These are phyloP conservation scores for Ophonus ardosiacus DNA, from an alignment of 2,888 invertebrate species.

Conservation along the genomic window DNA sequence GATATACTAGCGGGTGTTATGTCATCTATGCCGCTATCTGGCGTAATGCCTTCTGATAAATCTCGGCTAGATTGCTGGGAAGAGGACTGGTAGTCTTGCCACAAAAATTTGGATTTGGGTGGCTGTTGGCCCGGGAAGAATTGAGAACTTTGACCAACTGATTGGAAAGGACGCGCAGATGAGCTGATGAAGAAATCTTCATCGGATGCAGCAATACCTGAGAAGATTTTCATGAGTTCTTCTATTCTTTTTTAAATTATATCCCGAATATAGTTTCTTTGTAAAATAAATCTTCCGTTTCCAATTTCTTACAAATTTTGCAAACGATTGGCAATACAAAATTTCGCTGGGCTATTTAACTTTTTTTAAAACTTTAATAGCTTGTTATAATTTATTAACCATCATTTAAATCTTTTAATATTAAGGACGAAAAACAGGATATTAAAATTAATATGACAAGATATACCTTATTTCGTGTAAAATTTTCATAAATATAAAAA, in stretches of 20 bases:
- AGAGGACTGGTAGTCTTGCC: constrained; percentile 63
- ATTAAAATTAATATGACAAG: no score
- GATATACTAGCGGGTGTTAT: constrained; percentile 76
- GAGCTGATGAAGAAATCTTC: constrained; percentile 87
- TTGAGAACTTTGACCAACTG: constrained; percentile 79
- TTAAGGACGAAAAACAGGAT: no score
- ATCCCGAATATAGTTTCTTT: not conserved
- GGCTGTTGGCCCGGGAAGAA: constrained; percentile 83
- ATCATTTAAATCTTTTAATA: no score
- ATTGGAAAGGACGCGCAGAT: constrained; percentile 85
- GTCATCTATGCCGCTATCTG: constrained; percentile 82
- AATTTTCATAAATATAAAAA: no score
- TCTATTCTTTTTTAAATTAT: not conserved
- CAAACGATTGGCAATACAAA: no score
- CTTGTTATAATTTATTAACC: no score
- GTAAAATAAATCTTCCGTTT: not conserved
- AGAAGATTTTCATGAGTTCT: not conserved
- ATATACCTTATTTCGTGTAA: no score
- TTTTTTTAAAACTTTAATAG: no score
- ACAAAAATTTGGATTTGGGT: constrained; percentile 62
- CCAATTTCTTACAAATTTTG: not conserved
- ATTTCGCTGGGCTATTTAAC: no score
- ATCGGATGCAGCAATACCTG: constrained; percentile 77
- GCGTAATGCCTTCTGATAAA: constrained; percentile 76
- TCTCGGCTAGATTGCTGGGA: constrained; percentile 34